Evolutionary conservation across 2,797 vertebrate genomes (phyloP), one percentile per base, ranked within the genome.

Genomic region (Ptychobarbus kaznakovi): DNA sequence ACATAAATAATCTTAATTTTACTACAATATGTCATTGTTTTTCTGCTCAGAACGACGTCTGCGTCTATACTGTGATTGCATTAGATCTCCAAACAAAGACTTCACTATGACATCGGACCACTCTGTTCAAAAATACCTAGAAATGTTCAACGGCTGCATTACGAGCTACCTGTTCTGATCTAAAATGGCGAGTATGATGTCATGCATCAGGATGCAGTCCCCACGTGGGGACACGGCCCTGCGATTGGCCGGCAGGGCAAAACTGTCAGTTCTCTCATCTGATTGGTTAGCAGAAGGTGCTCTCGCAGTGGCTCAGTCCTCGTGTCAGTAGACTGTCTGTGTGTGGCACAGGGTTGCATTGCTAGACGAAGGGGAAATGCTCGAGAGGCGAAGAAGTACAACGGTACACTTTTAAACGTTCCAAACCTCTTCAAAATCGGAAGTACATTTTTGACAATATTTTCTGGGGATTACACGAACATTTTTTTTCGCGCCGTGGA

Each of bases 181-280:
- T 95, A 96, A 96, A 96, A 96, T 96, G 96, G 96, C 96, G 96
- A 95, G 93, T 79, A 86, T 95, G 96, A 96, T 92, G 95, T 96
- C 91, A 93, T 65, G 35, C 68, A 11, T 10, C 35, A 22, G 44
- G 68, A 18, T 20, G 13, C 22, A 3, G 20, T 22, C 95, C 96
- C 97, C 97, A 97, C 97, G 97, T 98, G 97, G 97, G 96, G 20
- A 5, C 0, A 11, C 38, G 3, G 75, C 25, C 32, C 56, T 4
- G 66, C 35, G 89, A 96, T 96, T 96, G 95, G 96, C 9, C 82
- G 15, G 0, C 2, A 15, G 1, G 0, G 79, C 69, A 40, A 80
- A 92, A 90, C 91, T 90, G 87, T 44, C 93, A 6, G 75, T 90
- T 91, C 89, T 88, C 91, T 91, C 89, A 88, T 83, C 90, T 86